Base-by-base conservation (phyloP, 2,888 invertebrate species). In the Eumacrocentrus americanus region DNA sequence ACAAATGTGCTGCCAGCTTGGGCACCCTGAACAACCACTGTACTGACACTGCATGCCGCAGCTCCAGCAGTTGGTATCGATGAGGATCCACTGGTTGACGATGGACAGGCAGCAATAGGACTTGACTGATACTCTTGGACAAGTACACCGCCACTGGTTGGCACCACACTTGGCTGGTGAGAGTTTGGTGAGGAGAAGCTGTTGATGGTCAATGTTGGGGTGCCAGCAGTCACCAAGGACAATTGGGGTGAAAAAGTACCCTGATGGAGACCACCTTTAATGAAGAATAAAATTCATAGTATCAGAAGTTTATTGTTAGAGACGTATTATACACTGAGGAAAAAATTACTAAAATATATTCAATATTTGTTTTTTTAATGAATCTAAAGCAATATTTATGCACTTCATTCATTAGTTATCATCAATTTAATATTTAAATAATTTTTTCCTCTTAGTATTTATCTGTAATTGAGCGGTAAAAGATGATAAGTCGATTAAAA, bases 61-160 rank as follows among this genome's bases (percentile, higher is more conserved):
- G n/a, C n/a, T 51, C 72, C 70, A 52, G 70, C 76, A 58, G 68
- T 73, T 29, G 72, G 71, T 51, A 73, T 72, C 53, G 74, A 74
- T 59, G 74, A 71, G 50, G 74, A 73, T 64, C 72, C 76, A 63
- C 73, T 68, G 61, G 73, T 71, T 76, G 82, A 72, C 76, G 82
- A 72, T 78, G 81, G 69, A 84, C 82, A 71, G 54, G 61, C 64
- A 72, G 70, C 83, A 78, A 73, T 83, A 80, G 72, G 83, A 42
- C 44, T 63, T 25, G 84, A 81, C 74, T 85, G 85, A 63, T 80
- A 78, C 78, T 84, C 78, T 68, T 78, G 78, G 64, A 78, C 78
- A 25, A 79, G 67, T 14, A 79, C 67, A 37, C 78, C 76, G 25
- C 77, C 76, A 37, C 72, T 75, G 51, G 74, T 75, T 14, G 77